A percentile compares a stretch with the other conserved stretches of the same genome.
These are phyloP conservation scores for Cecidostiba fungosa DNA, from an alignment of 2,888 invertebrate species.

Conservation along the genomic window DNA sequence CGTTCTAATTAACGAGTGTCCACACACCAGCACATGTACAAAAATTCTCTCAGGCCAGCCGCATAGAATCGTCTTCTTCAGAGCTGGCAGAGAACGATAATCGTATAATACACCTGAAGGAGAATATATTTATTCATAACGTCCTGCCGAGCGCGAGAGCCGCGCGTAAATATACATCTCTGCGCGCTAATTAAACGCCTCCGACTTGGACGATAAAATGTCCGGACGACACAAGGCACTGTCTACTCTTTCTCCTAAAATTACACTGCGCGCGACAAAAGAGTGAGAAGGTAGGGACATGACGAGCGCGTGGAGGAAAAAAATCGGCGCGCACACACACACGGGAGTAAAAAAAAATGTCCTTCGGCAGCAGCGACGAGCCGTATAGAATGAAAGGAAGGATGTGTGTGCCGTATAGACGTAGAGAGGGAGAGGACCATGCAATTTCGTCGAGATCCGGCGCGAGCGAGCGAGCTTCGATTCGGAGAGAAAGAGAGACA, in stretches of 20 bases:
- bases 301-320: slow-evolving; percentile 13
- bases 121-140: slow-evolving; percentile 46
- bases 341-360: slow-evolving; percentile 34
- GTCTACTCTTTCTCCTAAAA: slow-evolving; percentile 30
- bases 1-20: slow-evolving; percentile 25
- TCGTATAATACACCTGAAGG: slow-evolving; percentile 42
- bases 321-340: slow-evolving; percentile 28
- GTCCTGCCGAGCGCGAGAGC: neutral
- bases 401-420: slow-evolving; percentile 40
- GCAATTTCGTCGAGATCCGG: slow-evolving; percentile 64
- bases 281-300: neutral
- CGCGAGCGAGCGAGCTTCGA: slow-evolving; percentile 43
- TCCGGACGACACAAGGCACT: neutral
- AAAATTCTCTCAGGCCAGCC: neutral
- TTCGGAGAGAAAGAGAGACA: slow-evolving; percentile 44
- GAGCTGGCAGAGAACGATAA: slow-evolving; percentile 12
- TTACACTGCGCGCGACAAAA: slow-evolving; percentile 24
- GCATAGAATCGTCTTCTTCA: neutral
- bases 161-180: slow-evolving; percentile 37
- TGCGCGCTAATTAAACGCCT: slow-evolving; percentile 49
- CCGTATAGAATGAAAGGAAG: slow-evolving; percentile 51
- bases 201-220: slow-evolving; percentile 46
- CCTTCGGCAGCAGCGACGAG: slow-evolving; percentile 48
- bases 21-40: neutral
- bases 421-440: slow-evolving; percentile 47